Percentiles rank a stretch among this genome's conserved stretches.
phyloP scores from a whole-genome alignment of 2,113 vertebrate species.

The Himantopus leucocephalus region DNA sequence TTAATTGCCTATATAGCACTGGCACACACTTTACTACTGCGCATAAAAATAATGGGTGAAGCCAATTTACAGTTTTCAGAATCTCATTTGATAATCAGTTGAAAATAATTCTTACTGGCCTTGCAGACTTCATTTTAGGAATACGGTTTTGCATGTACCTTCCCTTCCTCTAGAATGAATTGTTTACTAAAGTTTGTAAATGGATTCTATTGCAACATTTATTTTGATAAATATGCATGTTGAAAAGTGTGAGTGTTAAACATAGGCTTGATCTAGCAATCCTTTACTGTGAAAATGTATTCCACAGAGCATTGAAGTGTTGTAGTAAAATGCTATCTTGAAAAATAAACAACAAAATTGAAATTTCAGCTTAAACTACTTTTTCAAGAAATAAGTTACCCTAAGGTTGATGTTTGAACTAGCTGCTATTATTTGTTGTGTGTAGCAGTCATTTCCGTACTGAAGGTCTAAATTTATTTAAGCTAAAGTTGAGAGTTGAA shows the following conservation, averaged over 20 bases:
- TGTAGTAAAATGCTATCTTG: neutral
- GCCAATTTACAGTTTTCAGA: neutral
- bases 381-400: slow-evolving; percentile 14
- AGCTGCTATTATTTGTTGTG: slow-evolving; percentile 1
- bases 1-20: neutral
- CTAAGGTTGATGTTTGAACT: neutral
- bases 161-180: neutral
- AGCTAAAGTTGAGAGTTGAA: neutral
- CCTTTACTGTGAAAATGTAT: slow-evolving; percentile 1
- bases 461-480: slow-evolving; percentile 4
- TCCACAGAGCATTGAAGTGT: neutral
- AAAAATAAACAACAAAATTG: slow-evolving; percentile 1
- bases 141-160: neutral
- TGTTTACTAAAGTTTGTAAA: neutral
- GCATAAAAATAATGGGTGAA: neutral
- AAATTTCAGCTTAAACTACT: neutral
- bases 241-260: slow-evolving; percentile 14
- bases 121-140: neutral
- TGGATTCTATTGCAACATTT: neutral
- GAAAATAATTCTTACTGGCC: neutral
- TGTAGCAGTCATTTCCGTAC: neutral
- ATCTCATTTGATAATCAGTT: neutral
- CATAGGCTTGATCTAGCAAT: neutral
- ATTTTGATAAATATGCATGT: slow-evolving; percentile 7
- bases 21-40: neutral